Evolutionary conservation across 1,140 invertebrate species (phyloP), one percentile per base, ranked within the genome.

Genomic region (Watersipora subatra): DNA sequence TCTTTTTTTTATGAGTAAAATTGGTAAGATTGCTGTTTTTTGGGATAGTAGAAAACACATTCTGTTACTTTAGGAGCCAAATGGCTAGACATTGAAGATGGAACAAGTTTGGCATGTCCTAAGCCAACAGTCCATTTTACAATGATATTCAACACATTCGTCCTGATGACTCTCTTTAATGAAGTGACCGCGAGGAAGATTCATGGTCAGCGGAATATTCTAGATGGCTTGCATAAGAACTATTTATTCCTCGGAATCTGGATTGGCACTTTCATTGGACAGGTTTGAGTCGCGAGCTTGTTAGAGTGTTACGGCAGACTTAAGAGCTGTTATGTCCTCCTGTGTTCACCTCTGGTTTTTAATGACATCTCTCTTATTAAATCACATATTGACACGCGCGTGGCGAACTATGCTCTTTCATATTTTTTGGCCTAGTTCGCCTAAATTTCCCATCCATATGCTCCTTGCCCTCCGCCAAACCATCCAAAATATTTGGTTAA

Each of bases 131-230:
- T 92, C 82, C 95, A 98, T 82, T 97, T 97, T 82, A 98, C 94
- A 2, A 89, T 97, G 74, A 96, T 98, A 74, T 98, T 98, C 83
- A 98, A 98, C 82, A 91, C 93, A 19, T 97, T 98, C 81, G 94
- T 98, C 57, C 92, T 98, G 91, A 98, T 98, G 94, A 98, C 94
- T 20, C 84, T 98, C 26, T 98, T 97, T 83, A 98, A 98, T 84
- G 95, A 98, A 84, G 93, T 98, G 75, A 98, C 97, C 83, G 92
- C 94, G 27, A 85, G 94, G 72, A 98, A 98, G 86, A 97, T 98
- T 76, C 95, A 98, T 82, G 95, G 94, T 62, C 92, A 98, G 82
- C 84, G 95, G 73, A 97, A 98, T 82, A 89, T 98, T 70, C 94
- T 98, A 83, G 85, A 64, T 26, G 71, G 73, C 24, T 87, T 98